Evolutionary conservation across 2,888 invertebrate species (phyloP), one percentile per base, ranked within the genome.

Genomic region (Drosophila phalerata): DNA sequence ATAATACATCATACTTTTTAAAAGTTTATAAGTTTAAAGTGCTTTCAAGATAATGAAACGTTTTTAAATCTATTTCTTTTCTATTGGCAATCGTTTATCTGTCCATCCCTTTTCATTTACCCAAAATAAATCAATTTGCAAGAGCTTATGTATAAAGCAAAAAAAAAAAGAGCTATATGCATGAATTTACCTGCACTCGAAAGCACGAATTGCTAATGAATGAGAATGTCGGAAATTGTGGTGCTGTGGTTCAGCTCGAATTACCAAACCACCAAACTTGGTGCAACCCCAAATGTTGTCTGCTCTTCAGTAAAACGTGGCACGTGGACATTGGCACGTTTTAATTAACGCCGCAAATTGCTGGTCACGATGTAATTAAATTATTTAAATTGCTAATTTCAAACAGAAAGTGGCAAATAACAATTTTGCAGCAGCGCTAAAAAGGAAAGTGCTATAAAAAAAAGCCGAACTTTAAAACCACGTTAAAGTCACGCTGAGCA

Each of bases 381-480:
- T 88, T 86, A 84, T 84, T 88, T 72, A 88, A 84, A 86, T 84
- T 88, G 84, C 79, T 85, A 83, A 85, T 84, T 86, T 81, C 56
- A 38, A 60, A 43, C 52, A 11, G 49, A 63, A 67, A 72, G 56
- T 57, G 79, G 60, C 49, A 32, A 69, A 49, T 28, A 63, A 55
- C 51, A 53, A n/a, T 43, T 43, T 32, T 52, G 45, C n/a, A 30
- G 49, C n/a, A 43, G 52, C 60, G 75, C 69, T 67, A 85, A 87
- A 81, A 77, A 65, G 67, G 82, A 83, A 83, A 88, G 83, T 88
- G 77, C 61, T 43, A 62, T 30, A 62, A 25, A 19, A 15, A 8
- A 37, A 9, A 38, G 19, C 22, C 13, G n/a, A 73, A 72, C 64
- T 67, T 80, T 65, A 75, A 75, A 64, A 47, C 47, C 47, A 65